Evolutionary conservation across 2,113 vertebrate species (phyloP).

Genomic region (Apaloderma vittatum): DNA sequence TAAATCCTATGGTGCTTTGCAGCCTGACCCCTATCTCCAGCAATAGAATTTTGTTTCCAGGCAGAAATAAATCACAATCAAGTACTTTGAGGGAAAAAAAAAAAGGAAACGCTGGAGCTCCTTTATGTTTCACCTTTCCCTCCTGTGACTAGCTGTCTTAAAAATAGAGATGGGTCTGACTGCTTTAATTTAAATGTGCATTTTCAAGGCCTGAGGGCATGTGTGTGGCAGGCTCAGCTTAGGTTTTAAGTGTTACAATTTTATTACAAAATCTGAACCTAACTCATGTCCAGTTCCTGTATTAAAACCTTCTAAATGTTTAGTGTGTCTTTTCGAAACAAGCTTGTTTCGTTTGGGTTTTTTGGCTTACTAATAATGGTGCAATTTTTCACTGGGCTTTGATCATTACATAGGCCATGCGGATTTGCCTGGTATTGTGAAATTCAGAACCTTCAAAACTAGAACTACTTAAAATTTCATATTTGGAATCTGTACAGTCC

Average conservation of each 20-base stretch:
- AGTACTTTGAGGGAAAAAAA: background rate
- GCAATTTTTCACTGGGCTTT: background rate
- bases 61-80: slow-evolving; percentile 16
- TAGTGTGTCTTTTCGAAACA: background rate
- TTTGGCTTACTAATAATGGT: background rate
- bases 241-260: background rate
- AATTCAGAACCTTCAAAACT: background rate
- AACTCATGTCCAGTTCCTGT: background rate
- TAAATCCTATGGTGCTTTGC: background rate
- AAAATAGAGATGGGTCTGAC: slow-evolving; percentile 18
- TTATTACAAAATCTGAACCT: background rate
- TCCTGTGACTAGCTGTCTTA: background rate
- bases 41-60: background rate
- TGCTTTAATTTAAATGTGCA: background rate
- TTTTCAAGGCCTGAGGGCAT: background rate
- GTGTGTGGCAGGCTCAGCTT: background rate
- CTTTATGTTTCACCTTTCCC: slow-evolving; percentile 8
- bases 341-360: background rate
- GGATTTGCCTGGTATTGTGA: background rate
- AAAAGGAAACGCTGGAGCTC: background rate
- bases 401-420: background rate
- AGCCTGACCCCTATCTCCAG: background rate
- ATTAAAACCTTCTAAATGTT: background rate
- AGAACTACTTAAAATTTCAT: background rate
- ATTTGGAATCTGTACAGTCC: background rate